Conservation (phyloP, 1,140 invertebrate species). For the Cephus cinctus region DNA sequence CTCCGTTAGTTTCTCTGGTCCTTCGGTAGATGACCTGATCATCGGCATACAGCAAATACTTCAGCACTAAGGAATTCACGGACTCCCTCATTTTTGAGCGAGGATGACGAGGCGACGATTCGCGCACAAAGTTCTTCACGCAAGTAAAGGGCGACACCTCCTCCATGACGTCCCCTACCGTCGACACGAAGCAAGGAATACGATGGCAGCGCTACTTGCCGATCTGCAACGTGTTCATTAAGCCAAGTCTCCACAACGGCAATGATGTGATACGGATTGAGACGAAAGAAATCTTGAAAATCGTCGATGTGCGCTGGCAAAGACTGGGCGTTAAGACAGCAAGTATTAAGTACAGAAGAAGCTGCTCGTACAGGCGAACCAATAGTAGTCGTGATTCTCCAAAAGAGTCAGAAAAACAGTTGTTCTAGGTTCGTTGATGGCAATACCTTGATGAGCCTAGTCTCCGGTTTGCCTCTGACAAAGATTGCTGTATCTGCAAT, state of each 20-base stretch:
- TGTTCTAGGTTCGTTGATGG: background rate
- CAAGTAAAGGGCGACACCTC: background rate
- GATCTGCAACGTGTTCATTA: background rate
- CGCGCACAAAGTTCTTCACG: background rate
- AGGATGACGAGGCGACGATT: background rate
- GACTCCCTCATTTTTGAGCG: background rate
- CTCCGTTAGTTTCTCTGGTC: too few relatives aligned
- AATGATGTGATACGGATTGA: background rate
- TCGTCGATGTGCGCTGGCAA: background rate
- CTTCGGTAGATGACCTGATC: too few relatives aligned
- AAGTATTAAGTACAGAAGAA: background rate
- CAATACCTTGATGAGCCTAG: background rate
- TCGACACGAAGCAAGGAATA: background rate
- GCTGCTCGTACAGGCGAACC: background rate
- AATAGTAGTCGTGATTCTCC: background rate
- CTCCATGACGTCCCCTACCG: background rate
- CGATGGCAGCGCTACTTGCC: background rate
- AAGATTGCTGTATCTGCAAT: background rate
- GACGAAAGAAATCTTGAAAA: background rate
- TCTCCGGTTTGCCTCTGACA: background rate
- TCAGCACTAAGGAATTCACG: background rate
- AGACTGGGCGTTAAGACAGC: background rate
- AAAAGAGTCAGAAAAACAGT: background rate
- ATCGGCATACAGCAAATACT: background rate
- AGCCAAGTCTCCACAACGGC: background rate